A percentile compares a stretch with the other conserved stretches of the same genome.
Conservation (phyloP, 2,113 vertebrate species). For the Limnothrissa miodon region DNA sequence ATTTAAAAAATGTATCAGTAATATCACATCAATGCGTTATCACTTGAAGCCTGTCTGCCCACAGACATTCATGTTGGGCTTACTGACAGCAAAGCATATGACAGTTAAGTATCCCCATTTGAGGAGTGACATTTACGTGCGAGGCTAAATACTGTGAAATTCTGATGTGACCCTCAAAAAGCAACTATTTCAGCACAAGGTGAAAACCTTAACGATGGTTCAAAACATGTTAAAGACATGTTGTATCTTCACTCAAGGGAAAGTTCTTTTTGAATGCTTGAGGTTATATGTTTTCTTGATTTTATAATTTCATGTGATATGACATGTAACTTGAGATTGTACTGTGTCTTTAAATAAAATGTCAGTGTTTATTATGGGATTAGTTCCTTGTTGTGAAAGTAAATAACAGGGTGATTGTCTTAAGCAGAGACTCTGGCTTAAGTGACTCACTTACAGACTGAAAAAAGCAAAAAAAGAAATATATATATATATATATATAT, state of each 20-base stretch:
- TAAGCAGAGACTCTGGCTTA: not conserved
- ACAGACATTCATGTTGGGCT: conserved; percentile 46
- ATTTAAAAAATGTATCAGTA: not conserved
- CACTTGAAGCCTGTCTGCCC: conserved; percentile 36
- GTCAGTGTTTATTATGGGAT: not conserved
- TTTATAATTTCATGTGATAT: not conserved
- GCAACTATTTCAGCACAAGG: conserved; percentile 1
- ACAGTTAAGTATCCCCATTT: conserved; percentile 42
- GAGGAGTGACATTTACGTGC: conserved; percentile 31
- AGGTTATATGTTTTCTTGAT: not conserved
- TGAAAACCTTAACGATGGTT: not conserved
- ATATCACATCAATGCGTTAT: conserved; percentile 45
- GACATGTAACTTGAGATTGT: not conserved
- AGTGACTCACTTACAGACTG: not conserved
- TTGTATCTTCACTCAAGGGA: not conserved
- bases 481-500: too few species aligned
- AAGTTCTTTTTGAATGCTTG: not conserved
- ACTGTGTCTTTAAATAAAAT: not conserved
- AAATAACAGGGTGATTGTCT: not conserved
- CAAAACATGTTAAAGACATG: not conserved
- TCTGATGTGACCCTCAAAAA: conserved; percentile 23
- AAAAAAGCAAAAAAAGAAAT: not conserved
- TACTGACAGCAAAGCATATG: conserved; percentile 44
- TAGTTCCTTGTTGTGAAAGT: not conserved
- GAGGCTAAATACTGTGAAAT: conserved; percentile 24